Percentiles rank a stretch among this genome's conserved stretches.
These are phyloP conservation scores for Indicator indicator DNA, from an alignment of 2,113 vertebrate genomes.

Conservation along the genomic window DNA sequence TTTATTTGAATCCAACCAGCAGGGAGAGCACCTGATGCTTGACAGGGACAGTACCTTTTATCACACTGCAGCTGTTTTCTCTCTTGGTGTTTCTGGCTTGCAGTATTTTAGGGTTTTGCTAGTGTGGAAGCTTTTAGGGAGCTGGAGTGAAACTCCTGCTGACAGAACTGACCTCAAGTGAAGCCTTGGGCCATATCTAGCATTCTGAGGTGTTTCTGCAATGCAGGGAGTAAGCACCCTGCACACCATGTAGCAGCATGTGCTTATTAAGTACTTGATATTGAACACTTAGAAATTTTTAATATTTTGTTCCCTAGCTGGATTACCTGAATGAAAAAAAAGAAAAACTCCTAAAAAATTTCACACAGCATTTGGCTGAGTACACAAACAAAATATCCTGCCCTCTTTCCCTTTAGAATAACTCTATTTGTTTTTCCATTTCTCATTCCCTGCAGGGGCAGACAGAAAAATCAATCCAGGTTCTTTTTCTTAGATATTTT, in stretches of 20 bases:
- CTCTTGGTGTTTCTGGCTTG: rapidly evolving
- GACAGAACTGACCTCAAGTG: background rate
- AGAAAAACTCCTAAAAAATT: background rate
- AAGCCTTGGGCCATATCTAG: background rate
- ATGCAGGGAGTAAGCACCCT: background rate
- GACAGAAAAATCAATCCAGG: background rate
- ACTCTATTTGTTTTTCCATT: background rate
- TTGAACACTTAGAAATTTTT: background rate
- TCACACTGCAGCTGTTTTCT: background rate
- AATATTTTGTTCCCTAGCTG: background rate
- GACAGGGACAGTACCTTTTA: background rate
- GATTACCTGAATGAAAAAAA: background rate
- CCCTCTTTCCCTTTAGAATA: background rate
- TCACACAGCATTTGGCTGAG: background rate
- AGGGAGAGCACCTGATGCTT: background rate
- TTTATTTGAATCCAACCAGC: background rate
- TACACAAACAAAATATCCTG: background rate
- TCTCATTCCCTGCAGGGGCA: background rate
- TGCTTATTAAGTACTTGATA: background rate
- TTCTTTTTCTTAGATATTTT: background rate
- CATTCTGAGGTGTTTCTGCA: background rate
- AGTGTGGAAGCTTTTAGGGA: background rate
- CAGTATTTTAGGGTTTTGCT: background rate
- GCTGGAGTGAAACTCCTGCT: background rate
- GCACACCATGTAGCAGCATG: background rate